A percentile compares a stretch with the other conserved stretches of the same genome.
These are phyloP conservation scores for Labeo catla DNA, from an alignment of 2,113 vertebrate species.

Conservation along the genomic window DNA sequence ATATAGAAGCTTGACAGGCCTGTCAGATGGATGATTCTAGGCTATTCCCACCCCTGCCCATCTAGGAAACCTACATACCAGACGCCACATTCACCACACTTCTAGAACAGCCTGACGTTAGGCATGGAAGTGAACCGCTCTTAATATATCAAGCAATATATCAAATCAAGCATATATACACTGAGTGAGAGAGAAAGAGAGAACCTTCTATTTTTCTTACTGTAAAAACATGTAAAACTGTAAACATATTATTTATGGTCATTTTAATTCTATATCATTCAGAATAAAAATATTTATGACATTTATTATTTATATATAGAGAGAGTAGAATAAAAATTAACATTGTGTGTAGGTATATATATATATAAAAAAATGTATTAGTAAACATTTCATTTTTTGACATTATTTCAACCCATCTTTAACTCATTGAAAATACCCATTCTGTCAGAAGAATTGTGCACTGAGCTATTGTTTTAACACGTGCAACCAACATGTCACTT, in stretches of 20 bases:
- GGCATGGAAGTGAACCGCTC: conserved; percentile 29
- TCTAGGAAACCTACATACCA: conserved; percentile 49
- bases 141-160: neutral
- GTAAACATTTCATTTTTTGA: too few relatives aligned
- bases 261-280: too few relatives aligned
- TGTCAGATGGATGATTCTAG: conserved; percentile 18
- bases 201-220: too few relatives aligned
- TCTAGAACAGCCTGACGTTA: conserved; percentile 58
- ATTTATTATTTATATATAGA: too few relatives aligned
- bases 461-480: neutral
- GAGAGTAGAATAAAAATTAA: too few relatives aligned
- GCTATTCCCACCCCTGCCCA: conserved; percentile 17
- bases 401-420: neutral
- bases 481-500: conserved; percentile 9
- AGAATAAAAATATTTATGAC: too few relatives aligned
- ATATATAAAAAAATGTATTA: too few relatives aligned
- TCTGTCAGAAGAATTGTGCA: neutral
- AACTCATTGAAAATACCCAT: neutral
- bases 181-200: neutral
- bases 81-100: neutral
- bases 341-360: too few relatives aligned
- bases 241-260: too few relatives aligned
- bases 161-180: too few relatives aligned
- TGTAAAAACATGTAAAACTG: too few relatives aligned
- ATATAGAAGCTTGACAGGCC: conserved; percentile 14